Evolutionary conservation across 1,140 invertebrate genomes (phyloP), one percentile per base, ranked within the genome.

Genomic region (Ceratoteleas bidentatus): DNA sequence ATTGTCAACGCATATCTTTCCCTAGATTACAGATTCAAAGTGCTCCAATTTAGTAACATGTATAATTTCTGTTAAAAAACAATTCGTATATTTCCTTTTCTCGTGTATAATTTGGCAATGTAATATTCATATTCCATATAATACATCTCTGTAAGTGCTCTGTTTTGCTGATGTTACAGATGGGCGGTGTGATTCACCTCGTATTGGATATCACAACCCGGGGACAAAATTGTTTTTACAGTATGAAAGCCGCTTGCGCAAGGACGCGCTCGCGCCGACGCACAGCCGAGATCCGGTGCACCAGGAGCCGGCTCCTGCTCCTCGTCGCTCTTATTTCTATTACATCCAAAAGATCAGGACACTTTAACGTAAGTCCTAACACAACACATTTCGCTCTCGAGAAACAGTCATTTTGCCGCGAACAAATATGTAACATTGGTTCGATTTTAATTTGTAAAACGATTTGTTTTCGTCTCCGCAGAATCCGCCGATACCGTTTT

Each of bases 221-320:
- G 83, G 85, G 84, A 86, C 84, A 84, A 85, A 85, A 85, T 85
- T 87, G 83, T 80, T 85, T 82, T 53, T 72, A 77, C 45, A 78
- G 74, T 66, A 38, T 72, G 60, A 76, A 81, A 75, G 58, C 74
- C 76, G 84, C 76, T 69, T 85, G 86, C 87, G 87, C 84, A 85
- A 73, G 77, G 79, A 52, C 62, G 83, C 64, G 57, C 81, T 84
- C 81, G 85, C 85, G 86, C 88, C 86, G 88, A 89, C 89, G 87
- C 88, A 36, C 68, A 66, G 16, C 56, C 61, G 70, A 65, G 74
- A 76, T 84, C 58, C 79, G 73, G 79, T 86, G 83, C 75, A 87
- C 82, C 87, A 87, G 86, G 86, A 88, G 88, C 86, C 85, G 83
- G 86, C 83, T 85, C 62, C 81, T 84, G 68, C 54, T 80, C 60